These are phyloP conservation scores for Rhizoglyphus robini DNA, from an alignment of 1,140 invertebrate species.

Conservation along the genomic window DNA sequence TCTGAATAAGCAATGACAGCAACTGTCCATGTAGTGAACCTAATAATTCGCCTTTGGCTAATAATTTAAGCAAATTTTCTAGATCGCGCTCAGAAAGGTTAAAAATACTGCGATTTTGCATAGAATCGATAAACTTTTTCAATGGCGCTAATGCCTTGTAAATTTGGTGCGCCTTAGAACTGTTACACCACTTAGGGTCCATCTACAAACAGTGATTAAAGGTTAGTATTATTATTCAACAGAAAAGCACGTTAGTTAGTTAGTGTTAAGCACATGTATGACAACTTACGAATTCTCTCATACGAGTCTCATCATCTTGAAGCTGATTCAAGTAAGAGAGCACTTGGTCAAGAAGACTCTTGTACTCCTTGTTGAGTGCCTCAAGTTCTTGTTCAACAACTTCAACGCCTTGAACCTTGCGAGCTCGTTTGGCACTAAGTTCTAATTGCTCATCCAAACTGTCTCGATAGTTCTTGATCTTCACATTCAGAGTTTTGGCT, in stretches of 20 bases:
- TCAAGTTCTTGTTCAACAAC: constrained; percentile 69
- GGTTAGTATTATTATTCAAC: not conserved
- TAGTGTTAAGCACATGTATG: not conserved
- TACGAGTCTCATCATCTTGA: constrained; percentile 42
- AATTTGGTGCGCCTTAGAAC: too few species aligned
- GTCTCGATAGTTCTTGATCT: constrained; percentile 73
- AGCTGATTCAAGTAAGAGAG: constrained; percentile 50
- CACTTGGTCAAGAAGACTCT: constrained; percentile 51
- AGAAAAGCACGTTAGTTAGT: not conserved
- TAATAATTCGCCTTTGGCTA: not conserved
- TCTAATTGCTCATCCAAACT: constrained; percentile 63
- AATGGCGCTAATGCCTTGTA: not conserved
- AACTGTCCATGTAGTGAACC: not conserved
- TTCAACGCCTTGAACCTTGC: constrained; percentile 49
- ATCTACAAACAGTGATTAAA: too few species aligned
- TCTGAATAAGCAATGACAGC: not conserved
- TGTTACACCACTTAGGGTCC: too few species aligned
- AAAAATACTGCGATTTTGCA: not conserved
- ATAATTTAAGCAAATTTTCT: not conserved
- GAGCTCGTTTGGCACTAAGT: constrained; percentile 36
- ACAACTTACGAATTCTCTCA: constrained; percentile 32
- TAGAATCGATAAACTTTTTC: not conserved
- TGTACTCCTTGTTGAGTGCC: constrained; percentile 63
- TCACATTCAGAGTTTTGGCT: constrained; percentile 84
- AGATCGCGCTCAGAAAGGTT: not conserved